Evolutionary conservation across 2,113 vertebrate genomes (phyloP), one percentile per base, ranked within the genome.

Genomic region (Toxotes jaculatrix): DNA sequence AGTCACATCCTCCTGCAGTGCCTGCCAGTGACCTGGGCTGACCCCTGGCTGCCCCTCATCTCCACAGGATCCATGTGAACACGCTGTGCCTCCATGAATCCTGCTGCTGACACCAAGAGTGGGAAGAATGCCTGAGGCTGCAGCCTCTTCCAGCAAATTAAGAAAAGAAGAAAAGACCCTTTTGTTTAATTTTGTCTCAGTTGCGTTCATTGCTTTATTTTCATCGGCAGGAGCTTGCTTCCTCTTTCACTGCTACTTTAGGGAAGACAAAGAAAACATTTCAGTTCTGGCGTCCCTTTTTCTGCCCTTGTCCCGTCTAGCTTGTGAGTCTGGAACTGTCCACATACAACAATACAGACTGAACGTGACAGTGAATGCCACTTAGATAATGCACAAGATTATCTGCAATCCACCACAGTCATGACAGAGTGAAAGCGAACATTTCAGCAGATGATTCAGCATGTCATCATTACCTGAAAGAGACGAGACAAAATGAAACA

Each of bases 1-100:
- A 87, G 47, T 86, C 80, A 91, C 91, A 89, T 94, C 89, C 92
- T 93, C 93, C 87, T 71, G 85, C 84, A 74, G 84, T 67, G 89
- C 77, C 75, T 83, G 82, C 66, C 73, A 19, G 16, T 93, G 93
- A 94, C 92, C 92, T 89, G 70, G 70, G 83, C 82, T 74, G 86
- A 93, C 86, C 91, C 82, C 74, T 13, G 57, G 47, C 79, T 14
- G 16, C 68, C 61, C 69, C 80, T 81, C 65, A 79, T 84, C 84
- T 85, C 89, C 65, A 12, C 73, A 42, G 85, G 86, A 90, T 81
- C 88, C 84, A 79, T 91, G 84, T 83, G 89, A 92, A 91, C 71
- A 23, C 67, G 36, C 14, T 80, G 59, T 16, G 49, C 71, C 82
- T 74, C 88, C 83, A 45, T 80, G 77, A 49, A 81, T 60, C 81